phyloP scores from a whole-genome alignment of 2,888 invertebrate genomes.

The Lacanobia oleracea region DNA sequence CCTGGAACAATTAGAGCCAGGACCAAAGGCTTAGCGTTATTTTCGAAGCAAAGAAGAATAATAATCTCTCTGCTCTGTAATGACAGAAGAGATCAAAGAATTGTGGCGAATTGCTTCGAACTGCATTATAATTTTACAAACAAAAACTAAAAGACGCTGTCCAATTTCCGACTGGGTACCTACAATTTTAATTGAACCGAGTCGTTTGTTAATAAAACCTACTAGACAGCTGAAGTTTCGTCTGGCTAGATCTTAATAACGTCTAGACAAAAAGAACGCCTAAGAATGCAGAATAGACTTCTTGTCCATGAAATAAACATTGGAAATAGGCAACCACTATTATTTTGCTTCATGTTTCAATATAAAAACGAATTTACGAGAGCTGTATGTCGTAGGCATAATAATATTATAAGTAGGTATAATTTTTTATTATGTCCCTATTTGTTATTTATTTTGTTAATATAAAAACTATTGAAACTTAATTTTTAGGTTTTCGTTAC shows the following conservation, averaged over 20 bases:
- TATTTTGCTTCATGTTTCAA: not conserved
- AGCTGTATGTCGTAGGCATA: not conserved
- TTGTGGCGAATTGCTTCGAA: not conserved
- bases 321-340: not conserved
- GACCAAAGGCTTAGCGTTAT: not conserved
- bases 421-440: no score
- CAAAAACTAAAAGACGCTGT: not conserved
- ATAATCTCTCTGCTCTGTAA: no score
- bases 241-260: slow-evolving; percentile 27
- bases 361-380: not conserved
- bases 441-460: no score
- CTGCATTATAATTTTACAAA: not conserved
- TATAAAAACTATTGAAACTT: no score
- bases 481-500: no score
- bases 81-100: not conserved
- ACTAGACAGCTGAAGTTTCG: slow-evolving; percentile 17
- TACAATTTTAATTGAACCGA: slow-evolving; percentile 32
- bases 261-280: slow-evolving; percentile 51
- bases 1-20: no score
- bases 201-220: slow-evolving; percentile 40
- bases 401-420: not conserved
- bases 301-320: not conserved
- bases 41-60: no score
- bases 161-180: slow-evolving; percentile 2
- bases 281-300: slow-evolving; percentile 29